These are phyloP conservation scores for Halictus ligatus DNA, from an alignment of 2,888 invertebrate species.

Conservation along the genomic window DNA sequence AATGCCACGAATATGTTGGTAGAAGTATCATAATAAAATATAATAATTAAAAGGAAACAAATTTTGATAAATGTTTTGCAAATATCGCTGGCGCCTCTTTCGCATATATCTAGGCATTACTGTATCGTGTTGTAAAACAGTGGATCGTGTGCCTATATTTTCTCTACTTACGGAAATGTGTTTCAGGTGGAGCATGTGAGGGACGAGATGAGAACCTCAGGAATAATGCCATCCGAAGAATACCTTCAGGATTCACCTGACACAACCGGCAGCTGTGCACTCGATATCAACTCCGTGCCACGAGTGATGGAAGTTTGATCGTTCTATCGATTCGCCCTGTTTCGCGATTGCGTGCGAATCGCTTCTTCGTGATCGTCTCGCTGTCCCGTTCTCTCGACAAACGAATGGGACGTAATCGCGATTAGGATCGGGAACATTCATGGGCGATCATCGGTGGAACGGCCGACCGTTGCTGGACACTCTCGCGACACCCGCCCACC, in stretches of 20 bases:
- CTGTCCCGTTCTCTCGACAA: slow-evolving; percentile 35
- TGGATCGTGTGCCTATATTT: background rate
- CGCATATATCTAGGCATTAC: background rate
- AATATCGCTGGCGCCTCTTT: too few species aligned
- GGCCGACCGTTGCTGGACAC: slow-evolving; percentile 31
- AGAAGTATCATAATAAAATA: too few species aligned
- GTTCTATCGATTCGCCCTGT: slow-evolving; percentile 35
- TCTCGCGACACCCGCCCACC: slow-evolving; percentile 26
- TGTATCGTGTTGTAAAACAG: background rate
- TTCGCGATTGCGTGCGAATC: slow-evolving; percentile 50
- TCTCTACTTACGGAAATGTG: too few species aligned
- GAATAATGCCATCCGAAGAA: slow-evolving; percentile 87
- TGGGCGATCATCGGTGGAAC: slow-evolving; percentile 17
- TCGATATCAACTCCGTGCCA: slow-evolving; percentile 81
- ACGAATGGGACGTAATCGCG: slow-evolving; percentile 11
- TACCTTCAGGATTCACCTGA: slow-evolving; percentile 86
- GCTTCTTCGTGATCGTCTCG: slow-evolving; percentile 42
- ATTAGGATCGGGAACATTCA: background rate
- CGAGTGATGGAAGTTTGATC: slow-evolving; percentile 79
- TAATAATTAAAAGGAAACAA: too few species aligned
- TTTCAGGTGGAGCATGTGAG: slow-evolving; percentile 85
- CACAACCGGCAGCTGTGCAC: slow-evolving; percentile 88
- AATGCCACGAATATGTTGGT: too few species aligned
- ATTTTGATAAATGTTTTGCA: too few species aligned
- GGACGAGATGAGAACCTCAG: slow-evolving; percentile 87